Evolutionary conservation across 2,797 vertebrate species (phyloP), one percentile per base, ranked within the genome.

Genomic region (Platyrinchus mystaceus): DNA sequence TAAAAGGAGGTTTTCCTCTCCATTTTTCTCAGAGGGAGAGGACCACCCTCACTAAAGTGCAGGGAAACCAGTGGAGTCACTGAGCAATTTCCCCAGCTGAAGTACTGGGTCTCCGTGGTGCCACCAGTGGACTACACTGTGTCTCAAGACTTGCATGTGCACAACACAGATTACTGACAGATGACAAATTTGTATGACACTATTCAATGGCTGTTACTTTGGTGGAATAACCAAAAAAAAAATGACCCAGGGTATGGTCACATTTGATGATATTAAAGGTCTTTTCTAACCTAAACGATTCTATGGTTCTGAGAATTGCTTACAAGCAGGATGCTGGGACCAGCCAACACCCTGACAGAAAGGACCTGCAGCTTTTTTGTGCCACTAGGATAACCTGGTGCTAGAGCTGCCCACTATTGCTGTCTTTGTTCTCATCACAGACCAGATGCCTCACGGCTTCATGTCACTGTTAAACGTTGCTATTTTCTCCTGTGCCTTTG

Each of bases 41-140:
- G 44, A 62, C 26, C 28, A 50, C 0, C 2, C 44, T 74, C 46
- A 23, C 22, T 30, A 34, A 71, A 39, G 37, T 0, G 0, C 0
- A 14, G 43, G 14, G 20, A 24, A 53, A 46, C 12, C 1, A 5
- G 34, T 30, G 41, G 24, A 67, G 32, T 22, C 21, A 36, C 44
- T 1, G 3, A 66, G 74, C 27, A 59, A 56, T 23, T 26, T 36
- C 16, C 43, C 44, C 39, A 37, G 24, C 28, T 30, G 52, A 77
- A 66, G 66, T 32, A 47, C 28, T 37, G 0, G 3, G 49, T n/a
- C 34, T 18, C 47, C 49, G 37, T 1, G 2, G 34, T n/a, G 58
- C 34, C 43, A 66, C 39, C 1, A 4, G 43, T 1, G 22, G 47
- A 27, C 47, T 62, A 34, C 2, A 1, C 15, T 6, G 19, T 53